Evolutionary conservation across 92 coral and sea anemone genomes (phyloP).

Genomic region (Porites cylindrica): DNA sequence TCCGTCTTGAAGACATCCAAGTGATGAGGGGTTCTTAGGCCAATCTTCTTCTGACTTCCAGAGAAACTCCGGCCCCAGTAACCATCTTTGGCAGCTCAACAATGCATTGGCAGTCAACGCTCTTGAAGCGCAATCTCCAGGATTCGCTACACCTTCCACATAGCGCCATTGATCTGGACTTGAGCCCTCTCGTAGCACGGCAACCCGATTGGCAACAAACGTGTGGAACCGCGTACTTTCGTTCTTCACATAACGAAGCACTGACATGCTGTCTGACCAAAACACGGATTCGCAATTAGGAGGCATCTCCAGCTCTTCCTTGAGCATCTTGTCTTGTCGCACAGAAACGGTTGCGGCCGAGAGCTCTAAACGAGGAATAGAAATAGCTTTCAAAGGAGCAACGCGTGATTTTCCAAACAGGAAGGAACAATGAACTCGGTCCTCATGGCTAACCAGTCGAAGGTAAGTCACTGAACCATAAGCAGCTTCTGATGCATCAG

Average conservation of each 20-base stretch:
- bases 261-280: constrained; percentile 6
- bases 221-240: not conserved
- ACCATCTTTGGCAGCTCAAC: not conserved
- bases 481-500: no score
- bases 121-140: constrained; percentile 41
- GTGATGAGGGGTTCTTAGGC: constrained; percentile 26
- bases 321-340: no score
- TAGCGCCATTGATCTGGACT: constrained; percentile 32
- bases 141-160: constrained; percentile 16
- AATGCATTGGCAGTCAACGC: constrained; percentile 17
- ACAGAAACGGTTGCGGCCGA: no score
- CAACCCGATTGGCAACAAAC: constrained; percentile 47
- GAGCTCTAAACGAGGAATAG: constrained; percentile 28
- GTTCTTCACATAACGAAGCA: no score
- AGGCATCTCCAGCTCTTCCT: no score
- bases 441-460: constrained; percentile 1
- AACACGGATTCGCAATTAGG: not conserved
- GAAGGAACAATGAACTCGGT: no score
- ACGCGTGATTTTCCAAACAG: constrained; percentile 30
- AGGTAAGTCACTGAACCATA: not conserved
- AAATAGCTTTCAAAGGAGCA: constrained; percentile 34
- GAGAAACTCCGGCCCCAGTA: not conserved
- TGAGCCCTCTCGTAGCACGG: constrained; percentile 21
- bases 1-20: not conserved
- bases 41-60: constrained; percentile 26